These are phyloP conservation scores for Orchesella cincta DNA, from an alignment of 1,140 invertebrate species.

Conservation along the genomic window DNA sequence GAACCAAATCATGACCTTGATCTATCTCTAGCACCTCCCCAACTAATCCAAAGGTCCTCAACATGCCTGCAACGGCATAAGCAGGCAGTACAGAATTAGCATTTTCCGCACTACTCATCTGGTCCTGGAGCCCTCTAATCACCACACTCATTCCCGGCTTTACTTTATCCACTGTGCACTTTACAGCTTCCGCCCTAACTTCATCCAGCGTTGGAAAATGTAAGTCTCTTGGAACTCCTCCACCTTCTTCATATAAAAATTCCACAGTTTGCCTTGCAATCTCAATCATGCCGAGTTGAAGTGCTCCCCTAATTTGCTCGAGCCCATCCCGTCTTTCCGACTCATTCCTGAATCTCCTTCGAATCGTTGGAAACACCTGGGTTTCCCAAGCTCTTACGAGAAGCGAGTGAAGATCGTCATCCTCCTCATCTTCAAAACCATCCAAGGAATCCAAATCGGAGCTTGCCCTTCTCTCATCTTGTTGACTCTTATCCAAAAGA, in stretches of 20 bases:
- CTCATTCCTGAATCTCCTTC: slow-evolving; percentile 58
- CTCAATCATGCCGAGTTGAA: slow-evolving; percentile 58
- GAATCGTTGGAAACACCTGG: slow-evolving; percentile 58
- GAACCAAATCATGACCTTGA: slow-evolving; percentile 56
- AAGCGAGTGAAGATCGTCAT: slow-evolving; percentile 57
- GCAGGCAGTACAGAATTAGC: slow-evolving; percentile 49
- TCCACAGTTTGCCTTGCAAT: slow-evolving; percentile 59
- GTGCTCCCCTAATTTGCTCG: slow-evolving; percentile 58
- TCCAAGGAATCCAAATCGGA: background rate
- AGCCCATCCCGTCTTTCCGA: slow-evolving; percentile 58
- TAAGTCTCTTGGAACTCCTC: slow-evolving; percentile 57
- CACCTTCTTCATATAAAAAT: slow-evolving; percentile 59
- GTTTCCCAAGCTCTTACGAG: slow-evolving; percentile 59
- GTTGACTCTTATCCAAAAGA: background rate
- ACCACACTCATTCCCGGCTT: slow-evolving; percentile 56
- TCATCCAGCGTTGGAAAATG: slow-evolving; percentile 59
- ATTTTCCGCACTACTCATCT: background rate
- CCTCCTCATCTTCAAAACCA: slow-evolving; percentile 55
- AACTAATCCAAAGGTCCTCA: slow-evolving; percentile 57
- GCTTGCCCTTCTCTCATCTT: background rate
- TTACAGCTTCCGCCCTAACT: slow-evolving; percentile 57
- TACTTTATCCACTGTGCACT: slow-evolving; percentile 57
- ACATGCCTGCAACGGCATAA: slow-evolving; percentile 56
- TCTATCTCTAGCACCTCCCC: slow-evolving; percentile 58
- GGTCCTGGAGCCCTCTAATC: slow-evolving; percentile 52